Base-by-base conservation (phyloP, 2,888 invertebrate species). In the Leptura quadrifasciata region DNA sequence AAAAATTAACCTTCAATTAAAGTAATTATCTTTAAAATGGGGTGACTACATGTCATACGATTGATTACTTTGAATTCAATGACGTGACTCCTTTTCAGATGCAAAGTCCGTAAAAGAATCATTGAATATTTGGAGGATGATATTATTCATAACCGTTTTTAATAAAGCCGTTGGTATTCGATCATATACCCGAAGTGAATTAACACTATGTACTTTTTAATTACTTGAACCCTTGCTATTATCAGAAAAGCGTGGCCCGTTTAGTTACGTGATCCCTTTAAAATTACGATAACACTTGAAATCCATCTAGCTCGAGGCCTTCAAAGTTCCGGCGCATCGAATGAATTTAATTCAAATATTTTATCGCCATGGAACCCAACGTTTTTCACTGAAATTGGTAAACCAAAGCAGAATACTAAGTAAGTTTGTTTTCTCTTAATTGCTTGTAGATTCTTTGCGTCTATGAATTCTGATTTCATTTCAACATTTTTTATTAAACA, bases 341-440 rank as follows among this genome's bases (percentile, higher is more conserved):
- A 57, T 67, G 74, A 74, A 74, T 74, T 77, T 74, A 74, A 77
- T 77, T 77, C 76, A 77, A 77, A 77, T 76, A 76, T 76, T 77
- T 77, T 74, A 77, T 77, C 76, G 76, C 67, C 69, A 65, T 75
- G 69, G 64, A 69, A 35, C 57, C 69, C 60, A 63, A 55, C 76
- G 73, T 78, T 78, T 75, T 78, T 78, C 75, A 74, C 73, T 75
- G 75, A 71, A 78, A 78, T 78, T 75, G 75, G 71, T 70, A 72
- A 75, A 78, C 73, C 69, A 67, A 70, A 39, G 64, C 75, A 63
- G 77, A 78, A 78, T 78, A 75, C 77, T 65, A 71, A 78, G 70
- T 75, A 73, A 74, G 68, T 70, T 63, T 47, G 71, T 70, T 73
- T 76, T 76, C 74, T 76, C 76, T 76, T 76, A 74, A 76, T 76